phyloP scores from a whole-genome alignment of 1,140 invertebrate genomes.

The Anastrepha obliqua region DNA sequence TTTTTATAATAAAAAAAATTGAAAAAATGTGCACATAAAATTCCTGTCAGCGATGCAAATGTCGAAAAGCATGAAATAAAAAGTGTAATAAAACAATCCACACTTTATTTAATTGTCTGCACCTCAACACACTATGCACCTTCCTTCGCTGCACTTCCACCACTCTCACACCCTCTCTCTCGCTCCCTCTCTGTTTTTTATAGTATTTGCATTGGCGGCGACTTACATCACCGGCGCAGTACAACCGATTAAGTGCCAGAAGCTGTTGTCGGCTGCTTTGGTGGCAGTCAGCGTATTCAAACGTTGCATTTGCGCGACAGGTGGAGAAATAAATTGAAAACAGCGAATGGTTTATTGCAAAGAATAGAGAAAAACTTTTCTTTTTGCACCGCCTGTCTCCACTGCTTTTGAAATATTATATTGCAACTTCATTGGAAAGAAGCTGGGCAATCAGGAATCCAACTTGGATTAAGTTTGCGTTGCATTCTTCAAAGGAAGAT shows the following conservation, averaged over 20 bases:
- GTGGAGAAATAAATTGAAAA: background rate
- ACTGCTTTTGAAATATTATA: too few species aligned
- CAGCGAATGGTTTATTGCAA: too few species aligned
- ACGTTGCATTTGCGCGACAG: background rate
- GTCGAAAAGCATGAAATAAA: background rate
- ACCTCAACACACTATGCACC: too few species aligned
- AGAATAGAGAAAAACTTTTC: too few species aligned
- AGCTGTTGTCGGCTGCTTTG: background rate
- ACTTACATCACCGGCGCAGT: background rate
- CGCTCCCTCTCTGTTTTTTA: background rate
- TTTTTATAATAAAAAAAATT: background rate
- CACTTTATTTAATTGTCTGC: constrained; percentile 33
- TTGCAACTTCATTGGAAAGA: too few species aligned
- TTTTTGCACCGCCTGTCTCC: too few species aligned
- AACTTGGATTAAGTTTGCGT: too few species aligned
- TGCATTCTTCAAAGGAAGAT: too few species aligned
- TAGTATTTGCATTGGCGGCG: background rate
- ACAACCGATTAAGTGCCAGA: background rate
- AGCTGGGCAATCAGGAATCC: too few species aligned
- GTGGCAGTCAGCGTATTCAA: background rate
- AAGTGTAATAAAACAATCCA: background rate
- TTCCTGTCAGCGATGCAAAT: background rate
- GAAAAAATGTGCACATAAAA: background rate
- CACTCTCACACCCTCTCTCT: background rate
- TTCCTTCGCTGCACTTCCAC: background rate